Conservation (phyloP, 2,797 vertebrate genomes). For the Heliangelus exortis region DNA sequence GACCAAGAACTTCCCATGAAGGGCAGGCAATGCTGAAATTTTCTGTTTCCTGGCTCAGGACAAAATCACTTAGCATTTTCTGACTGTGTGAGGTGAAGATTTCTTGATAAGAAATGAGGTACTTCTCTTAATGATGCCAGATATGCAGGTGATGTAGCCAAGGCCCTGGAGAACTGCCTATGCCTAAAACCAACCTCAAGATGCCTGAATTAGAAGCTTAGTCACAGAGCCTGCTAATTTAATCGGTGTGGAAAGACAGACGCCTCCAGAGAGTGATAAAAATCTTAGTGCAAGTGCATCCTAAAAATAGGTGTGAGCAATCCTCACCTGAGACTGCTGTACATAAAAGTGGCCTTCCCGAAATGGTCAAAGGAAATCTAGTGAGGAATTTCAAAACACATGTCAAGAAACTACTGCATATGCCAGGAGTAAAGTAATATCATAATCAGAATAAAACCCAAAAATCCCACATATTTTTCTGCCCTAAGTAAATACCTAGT, state of each 20-base stretch:
- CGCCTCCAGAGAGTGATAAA: conserved; percentile 1
- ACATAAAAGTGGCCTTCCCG: not conserved
- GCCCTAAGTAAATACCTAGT: not conserved
- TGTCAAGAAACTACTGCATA: not conserved
- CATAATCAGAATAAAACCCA: not conserved
- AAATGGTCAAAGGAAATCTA: not conserved
- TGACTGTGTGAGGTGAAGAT: not conserved
- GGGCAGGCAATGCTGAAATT: not conserved
- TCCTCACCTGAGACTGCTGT: conserved; percentile 13
- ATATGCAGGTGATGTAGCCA: not conserved
- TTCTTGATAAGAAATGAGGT: not conserved
- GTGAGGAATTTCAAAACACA: not conserved
- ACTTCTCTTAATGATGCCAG: not conserved
- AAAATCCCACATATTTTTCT: not conserved
- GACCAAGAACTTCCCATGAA: not conserved
- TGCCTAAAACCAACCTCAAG: not conserved
- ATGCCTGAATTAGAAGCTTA: conserved; percentile 47
- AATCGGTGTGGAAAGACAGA: not conserved
- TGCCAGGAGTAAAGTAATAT: not conserved
- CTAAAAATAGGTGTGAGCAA: conserved; percentile 26
- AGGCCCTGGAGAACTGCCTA: conserved; percentile 12
- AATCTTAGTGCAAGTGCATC: not conserved
- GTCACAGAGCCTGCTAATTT: conserved; percentile 43
- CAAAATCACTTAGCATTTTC: not conserved
- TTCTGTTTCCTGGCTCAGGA: not conserved